Evolutionary conservation across 2,797 vertebrate genomes (phyloP).

Genomic region (Falco biarmicus): DNA sequence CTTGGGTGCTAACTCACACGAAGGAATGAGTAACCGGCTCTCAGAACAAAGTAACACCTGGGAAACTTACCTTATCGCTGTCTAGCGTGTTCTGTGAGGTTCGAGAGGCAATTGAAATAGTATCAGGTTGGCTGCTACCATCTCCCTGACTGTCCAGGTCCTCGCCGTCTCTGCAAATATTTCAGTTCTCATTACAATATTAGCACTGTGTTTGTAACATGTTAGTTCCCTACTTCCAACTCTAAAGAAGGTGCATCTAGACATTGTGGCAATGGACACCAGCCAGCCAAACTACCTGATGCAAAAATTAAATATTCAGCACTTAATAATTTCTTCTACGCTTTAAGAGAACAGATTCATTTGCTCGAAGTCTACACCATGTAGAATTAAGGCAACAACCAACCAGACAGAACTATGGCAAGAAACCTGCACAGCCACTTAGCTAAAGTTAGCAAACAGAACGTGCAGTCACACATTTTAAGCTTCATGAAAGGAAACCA

Average conservation of each 20-base stretch:
- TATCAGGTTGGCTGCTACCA: constrained; percentile 97
- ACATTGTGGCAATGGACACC: neutral
- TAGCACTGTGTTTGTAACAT: neutral
- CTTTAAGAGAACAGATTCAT: neutral
- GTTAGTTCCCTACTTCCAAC: neutral
- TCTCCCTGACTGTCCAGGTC: constrained; percentile 98
- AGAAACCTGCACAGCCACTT: neutral
- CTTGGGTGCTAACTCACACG: neutral
- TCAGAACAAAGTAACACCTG: neutral
- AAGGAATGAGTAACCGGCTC: neutral
- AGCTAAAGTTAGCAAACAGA: neutral
- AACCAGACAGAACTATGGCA: neutral
- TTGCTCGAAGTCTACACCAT: neutral
- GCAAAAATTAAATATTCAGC: neutral
- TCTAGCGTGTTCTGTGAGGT: constrained; percentile 98
- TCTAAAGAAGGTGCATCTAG: neutral
- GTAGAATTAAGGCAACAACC: neutral
- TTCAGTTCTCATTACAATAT: neutral
- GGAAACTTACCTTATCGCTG: constrained; percentile 91
- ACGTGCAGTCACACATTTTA: neutral
- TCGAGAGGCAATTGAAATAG: constrained; percentile 96
- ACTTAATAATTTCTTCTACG: neutral
- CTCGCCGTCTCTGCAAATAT: constrained; percentile 89
- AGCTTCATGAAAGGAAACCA: neutral
- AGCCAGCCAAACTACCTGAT: neutral